Evolutionary conservation across 2,797 vertebrate species (phyloP), one percentile per base, ranked within the genome.

Genomic region (Carduelis carduelis): DNA sequence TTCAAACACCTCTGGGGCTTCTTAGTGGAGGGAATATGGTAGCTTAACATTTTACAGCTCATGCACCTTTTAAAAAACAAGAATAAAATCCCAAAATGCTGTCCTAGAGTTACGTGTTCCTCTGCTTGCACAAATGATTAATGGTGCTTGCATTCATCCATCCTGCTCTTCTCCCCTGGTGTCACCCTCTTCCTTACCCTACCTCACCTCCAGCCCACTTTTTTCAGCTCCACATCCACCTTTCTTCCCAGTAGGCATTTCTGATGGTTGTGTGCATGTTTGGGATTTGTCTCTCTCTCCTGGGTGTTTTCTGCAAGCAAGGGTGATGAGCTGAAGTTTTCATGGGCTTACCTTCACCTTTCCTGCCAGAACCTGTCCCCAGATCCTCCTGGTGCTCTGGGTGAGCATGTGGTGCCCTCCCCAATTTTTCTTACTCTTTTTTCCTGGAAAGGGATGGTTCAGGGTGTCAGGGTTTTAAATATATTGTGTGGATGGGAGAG

Each of bases 201-300:
- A 14, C 34, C 32, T 63, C 50, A 23, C 12, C 26, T 64, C 20
- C 19, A 43, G 18, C 24, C 19, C 2, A 3, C 55, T 35, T 69
- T 65, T 55, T 21, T 6, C 6, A 35, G 18, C 32, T 85, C 26
- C 17, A 1, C 28, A 15, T 39, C 24, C 2, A 2, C 28, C 21
- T 63, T 75, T 78, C 23, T 65, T 28, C 22, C 11, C 0, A 0
- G 20, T 0, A 5, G 24, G 26, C 7, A 6, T 49, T 68, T 14
- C 17, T 14, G 22, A 18, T 17, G 7, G 39, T 5, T 35, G 15
- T 35, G 32, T 47, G 35, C 4, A 2, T 0, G 1, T 41, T 61
- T 4, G 6, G 32, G 39, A 35, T 59, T 77, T 81, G 6, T 28
- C 21, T 11, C 14, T 68, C 37, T 46, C 26, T 59, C 2, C 17